Evolutionary conservation across 2,888 invertebrate genomes (phyloP), one percentile per base, ranked within the genome.

Genomic region (Rhagonycha fulva): DNA sequence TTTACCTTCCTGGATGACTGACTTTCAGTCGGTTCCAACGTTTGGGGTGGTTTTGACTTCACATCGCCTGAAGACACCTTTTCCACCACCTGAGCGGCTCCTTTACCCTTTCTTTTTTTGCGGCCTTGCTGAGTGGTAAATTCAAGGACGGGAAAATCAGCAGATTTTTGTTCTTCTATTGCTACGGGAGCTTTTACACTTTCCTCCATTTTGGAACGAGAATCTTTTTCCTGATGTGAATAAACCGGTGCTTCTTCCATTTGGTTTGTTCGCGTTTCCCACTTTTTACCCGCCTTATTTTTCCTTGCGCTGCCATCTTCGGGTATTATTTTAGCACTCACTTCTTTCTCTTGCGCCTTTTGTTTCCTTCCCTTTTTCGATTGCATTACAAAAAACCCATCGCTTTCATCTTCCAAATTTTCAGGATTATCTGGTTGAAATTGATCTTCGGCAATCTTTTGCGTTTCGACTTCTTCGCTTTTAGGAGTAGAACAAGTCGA

Each of bases 71-170:
- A 24, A 12, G 32, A 2, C 12, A 14, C 12, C 14, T 24, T n/a
- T 60, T 14, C 70, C 12, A n/a, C 24, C 4, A 10, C 9, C 5
- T 12, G 24, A 47, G 24, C 24, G 5, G 14, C 19, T 24, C 60
- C 23, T 9, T 70, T 70, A 14, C 60, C 60, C n/a, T 70, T 70
- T 61, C 61, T n/a, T 24, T 70, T 70, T 24, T 61, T 47, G 4
- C 70, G 70, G 14, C 70, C 4, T 9, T 61, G 70, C 24, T 70
- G 70, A 4, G 26, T 61, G 10, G 61, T 70, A 70, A 70, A 70
- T 14, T 70, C 70, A 3, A 60, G n/a, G 9, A 11, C 26, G 2
- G 70, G 70, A 70, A 70, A 70, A 60, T 60, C 24, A 9, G 23
- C n/a, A 32, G 12, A 14, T 68, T 32, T 14, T 11, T 1, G 68